Conservation (phyloP, 2,797 vertebrate species). For the Malurus splendens region DNA sequence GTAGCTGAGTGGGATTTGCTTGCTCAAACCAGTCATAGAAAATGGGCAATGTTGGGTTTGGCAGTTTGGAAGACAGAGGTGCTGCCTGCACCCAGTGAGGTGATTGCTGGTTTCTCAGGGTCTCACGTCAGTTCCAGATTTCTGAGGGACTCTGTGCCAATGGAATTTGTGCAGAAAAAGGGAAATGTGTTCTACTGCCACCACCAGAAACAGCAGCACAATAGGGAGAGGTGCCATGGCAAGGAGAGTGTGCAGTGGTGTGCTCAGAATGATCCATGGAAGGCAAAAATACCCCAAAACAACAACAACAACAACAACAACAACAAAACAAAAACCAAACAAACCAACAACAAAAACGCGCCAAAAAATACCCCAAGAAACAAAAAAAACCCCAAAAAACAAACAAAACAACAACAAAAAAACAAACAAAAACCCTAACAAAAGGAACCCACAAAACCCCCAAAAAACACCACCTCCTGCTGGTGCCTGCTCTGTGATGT, state of each 20-base stretch:
- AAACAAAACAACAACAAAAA: too few species aligned
- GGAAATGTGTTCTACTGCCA: not conserved
- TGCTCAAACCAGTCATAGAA: not conserved
- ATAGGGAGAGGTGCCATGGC: not conserved
- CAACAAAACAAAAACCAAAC: too few species aligned
- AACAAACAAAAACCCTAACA: too few species aligned
- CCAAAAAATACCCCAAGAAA: too few species aligned
- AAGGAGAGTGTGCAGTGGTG: not conserved
- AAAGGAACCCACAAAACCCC: too few species aligned
- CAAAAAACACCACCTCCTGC: too few species aligned
- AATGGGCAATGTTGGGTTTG: not conserved
- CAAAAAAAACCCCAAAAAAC: too few species aligned
- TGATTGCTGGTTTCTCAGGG: fast-evolving
- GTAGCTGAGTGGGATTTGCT: not conserved
- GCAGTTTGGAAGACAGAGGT: not conserved
- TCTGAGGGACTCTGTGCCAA: not conserved
- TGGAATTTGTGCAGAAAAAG: not conserved
- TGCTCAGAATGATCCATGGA: not conserved
- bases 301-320: too few species aligned
- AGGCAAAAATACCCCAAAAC: not conserved
- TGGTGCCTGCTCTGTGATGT: not conserved
- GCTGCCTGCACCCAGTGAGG: not conserved
- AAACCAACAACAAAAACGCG: too few species aligned
- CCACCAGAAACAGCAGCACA: not conserved
- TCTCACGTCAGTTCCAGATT: not conserved